Base-by-base conservation (phyloP, 2,888 invertebrate genomes). In the Drosophila anomelani region DNA sequence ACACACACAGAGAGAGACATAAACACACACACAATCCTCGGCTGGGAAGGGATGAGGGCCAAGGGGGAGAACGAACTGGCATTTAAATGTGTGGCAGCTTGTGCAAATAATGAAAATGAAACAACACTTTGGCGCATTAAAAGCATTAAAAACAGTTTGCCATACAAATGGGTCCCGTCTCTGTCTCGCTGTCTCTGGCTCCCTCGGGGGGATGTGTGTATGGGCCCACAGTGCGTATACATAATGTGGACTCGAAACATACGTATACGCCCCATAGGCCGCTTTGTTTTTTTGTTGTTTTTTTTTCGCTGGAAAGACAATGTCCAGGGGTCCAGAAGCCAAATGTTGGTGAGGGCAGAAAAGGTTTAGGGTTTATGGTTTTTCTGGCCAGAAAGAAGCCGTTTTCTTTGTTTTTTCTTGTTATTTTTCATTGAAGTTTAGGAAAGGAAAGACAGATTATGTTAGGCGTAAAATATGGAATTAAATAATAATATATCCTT, bases 51-150 rank as follows among this genome's bases (percentile, higher is more conserved):
- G 44, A 43, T 1, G n/a, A 3, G 15, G 26, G 8, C 2, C 9
- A 12, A 43, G 17, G 34, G 17, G 34, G 54, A 43, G 47, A 64
- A 43, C 58, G 76, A 55, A 73, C 71, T 75, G 82, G 73, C 88
- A 85, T 84, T 84, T 84, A 87, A 85, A 85, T 85, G 85, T 85
- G 85, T 83, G 85, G 88, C 86, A 86, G 82, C 82, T 79, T 86
- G 85, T 81, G 84, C 85, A 89, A 83, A 85, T 81, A 88, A 86
- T 89, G 88, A 86, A 88, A 88, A 86, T 88, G 88, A 88, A 88
- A 84, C 88, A 88, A 88, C 84, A 87, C 89, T 88, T 87, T 87
- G 80, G 78, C 81, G 84, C 85, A 88, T 88, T 87, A 88, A 86
- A 87, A 87, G 86, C 88, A 87, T 87, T 87, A 87, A 87, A 85